Evolutionary conservation across 2,113 vertebrate species (phyloP).

Genomic region (Oncorhynchus masou): DNA sequence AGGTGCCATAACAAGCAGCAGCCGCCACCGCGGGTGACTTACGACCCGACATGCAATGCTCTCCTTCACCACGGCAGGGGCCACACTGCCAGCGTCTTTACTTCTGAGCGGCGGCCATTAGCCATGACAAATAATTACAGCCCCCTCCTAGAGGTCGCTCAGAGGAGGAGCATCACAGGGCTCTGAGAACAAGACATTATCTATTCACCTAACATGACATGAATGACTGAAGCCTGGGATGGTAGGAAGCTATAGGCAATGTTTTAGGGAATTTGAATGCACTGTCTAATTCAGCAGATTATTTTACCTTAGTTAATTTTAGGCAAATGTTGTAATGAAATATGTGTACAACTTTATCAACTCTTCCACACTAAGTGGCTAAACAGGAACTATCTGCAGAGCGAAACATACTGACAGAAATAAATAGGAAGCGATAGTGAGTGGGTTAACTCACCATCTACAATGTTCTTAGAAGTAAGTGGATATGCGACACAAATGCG

Average conservation of each 20-base stretch:
- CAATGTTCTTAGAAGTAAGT: too few relatives aligned
- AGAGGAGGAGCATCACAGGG: slow-evolving; percentile 13
- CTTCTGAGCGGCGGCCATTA: slow-evolving; percentile 16
- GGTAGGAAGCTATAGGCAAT: too few relatives aligned
- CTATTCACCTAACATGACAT: not conserved
- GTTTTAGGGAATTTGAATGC: too few relatives aligned
- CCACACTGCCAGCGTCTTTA: slow-evolving; percentile 26
- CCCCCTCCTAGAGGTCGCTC: slow-evolving; percentile 15
- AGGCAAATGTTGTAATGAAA: too few relatives aligned
- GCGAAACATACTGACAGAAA: not conserved
- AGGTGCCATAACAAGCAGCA: not conserved
- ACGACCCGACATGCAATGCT: slow-evolving; percentile 24
- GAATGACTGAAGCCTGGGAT: not conserved
- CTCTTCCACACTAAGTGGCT: too few relatives aligned
- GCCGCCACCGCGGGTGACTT: not conserved
- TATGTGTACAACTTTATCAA: too few relatives aligned
- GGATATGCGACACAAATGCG: not conserved
- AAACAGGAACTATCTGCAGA: too few relatives aligned
- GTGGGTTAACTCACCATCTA: not conserved
- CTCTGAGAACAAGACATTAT: too few relatives aligned
- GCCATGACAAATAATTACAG: slow-evolving; percentile 33
- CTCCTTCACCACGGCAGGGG: not conserved
- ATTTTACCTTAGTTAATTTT: too few relatives aligned
- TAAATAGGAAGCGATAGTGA: not conserved
- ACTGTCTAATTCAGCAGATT: too few relatives aligned